Base-by-base conservation (phyloP, 2,888 invertebrate genomes). In the Galerucella nymphaeae region DNA sequence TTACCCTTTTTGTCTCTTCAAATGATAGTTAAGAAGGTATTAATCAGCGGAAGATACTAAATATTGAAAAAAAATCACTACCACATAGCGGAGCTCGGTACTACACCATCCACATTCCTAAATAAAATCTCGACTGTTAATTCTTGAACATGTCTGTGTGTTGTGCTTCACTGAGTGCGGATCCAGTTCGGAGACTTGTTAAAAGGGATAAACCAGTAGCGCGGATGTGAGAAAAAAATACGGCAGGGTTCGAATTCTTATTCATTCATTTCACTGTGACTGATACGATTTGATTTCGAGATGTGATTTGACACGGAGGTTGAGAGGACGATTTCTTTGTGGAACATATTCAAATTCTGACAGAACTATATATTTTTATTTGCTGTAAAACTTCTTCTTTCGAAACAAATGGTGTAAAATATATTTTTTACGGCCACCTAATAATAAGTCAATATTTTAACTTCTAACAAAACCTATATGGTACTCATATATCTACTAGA, bases 91-190 rank as follows among this genome's bases (percentile, higher is more conserved):
- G n/a, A 57, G 23, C 45, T 66, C 66, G 23, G 48, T 66, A 58
- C 45, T 58, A 66, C 66, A 66, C 66, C 45, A 79, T 82, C 83
- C 82, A 82, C 83, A 83, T 83, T 83, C 83, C 82, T 81, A 82
- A 82, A 82, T 82, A 82, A 81, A 83, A 82, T 83, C 83, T 82
- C 80, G 81, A 80, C 81, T 82, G 81, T 83, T 83, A 83, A 83
- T 83, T 83, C 82, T 82, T 80, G 78, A 81, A 83, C 82, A 83
- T 82, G 83, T 83, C 82, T 80, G 79, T 79, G 78, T 80, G 77
- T 83, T 82, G 81, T 83, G 83, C 80, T 83, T 82, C 81, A 82
- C 79, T 83, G 83, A 82, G 82, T 82, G 80, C 83, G 79, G 81
- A 83, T 83, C 83, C 83, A 82, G 83, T 83, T 82, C 81, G 78